Percentiles rank a stretch among this genome's conserved stretches.
phyloP scores from a whole-genome alignment of 2,797 vertebrate species.

The Phylloscopus collybita region DNA sequence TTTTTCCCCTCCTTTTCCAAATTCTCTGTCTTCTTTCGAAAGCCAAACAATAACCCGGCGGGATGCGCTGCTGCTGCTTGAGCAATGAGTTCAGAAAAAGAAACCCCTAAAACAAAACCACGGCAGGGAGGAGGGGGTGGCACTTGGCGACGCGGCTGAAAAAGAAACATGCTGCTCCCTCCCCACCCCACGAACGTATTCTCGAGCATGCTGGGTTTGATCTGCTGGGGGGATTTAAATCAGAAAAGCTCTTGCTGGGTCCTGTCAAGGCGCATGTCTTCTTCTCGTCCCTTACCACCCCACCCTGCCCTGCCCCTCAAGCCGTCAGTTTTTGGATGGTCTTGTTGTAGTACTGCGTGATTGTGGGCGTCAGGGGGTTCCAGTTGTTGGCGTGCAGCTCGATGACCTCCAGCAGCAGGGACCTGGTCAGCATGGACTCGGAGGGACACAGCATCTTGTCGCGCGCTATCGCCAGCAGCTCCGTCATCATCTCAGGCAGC shows the following conservation, averaged over 20 bases:
- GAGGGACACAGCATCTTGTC: constrained; percentile 98
- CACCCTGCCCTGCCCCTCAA: constrained; percentile 70
- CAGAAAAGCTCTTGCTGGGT: constrained; percentile 64
- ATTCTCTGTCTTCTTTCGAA: constrained; percentile 79
- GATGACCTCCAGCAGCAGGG: constrained; percentile 97
- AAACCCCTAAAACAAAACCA: constrained; percentile 58
- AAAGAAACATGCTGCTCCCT: constrained; percentile 74
- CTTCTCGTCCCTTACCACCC: constrained; percentile 71
- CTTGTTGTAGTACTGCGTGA: constrained; percentile 98
- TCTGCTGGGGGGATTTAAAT: constrained; percentile 64
- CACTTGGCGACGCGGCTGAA: constrained; percentile 44
- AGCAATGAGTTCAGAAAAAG: constrained; percentile 52
- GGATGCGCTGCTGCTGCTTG: constrained; percentile 55
- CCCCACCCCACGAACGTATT: constrained; percentile 51
- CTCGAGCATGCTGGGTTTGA: constrained; percentile 72
- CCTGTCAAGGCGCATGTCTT: constrained; percentile 25
- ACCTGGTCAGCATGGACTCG: constrained; percentile 93
- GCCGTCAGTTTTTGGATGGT: constrained; percentile 98
- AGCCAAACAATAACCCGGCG: constrained; percentile 78
- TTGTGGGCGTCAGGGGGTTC: constrained; percentile 93
- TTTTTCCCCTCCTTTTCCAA: background rate
- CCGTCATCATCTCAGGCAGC: constrained; percentile 97
- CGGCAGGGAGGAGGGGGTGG: background rate
- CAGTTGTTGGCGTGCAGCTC: constrained; percentile 97
- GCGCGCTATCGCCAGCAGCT: constrained; percentile 89